Evolutionary conservation across 2,797 vertebrate species (phyloP).

Genomic region (Melanotaenia parkinsoni): DNA sequence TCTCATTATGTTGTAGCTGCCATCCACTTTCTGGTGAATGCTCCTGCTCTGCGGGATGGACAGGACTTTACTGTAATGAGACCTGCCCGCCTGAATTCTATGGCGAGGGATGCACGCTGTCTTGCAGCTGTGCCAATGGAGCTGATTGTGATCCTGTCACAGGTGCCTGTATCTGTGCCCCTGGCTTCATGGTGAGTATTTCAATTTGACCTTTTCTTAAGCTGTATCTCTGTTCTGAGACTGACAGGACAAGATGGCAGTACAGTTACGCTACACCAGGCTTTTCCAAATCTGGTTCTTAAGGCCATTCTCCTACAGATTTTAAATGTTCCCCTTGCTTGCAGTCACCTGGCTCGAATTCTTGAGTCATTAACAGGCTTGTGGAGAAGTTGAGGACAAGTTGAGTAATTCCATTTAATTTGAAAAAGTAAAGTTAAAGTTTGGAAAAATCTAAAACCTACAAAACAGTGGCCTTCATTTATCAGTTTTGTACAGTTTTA

Average conservation of each 20-base stretch:
- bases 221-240: neutral
- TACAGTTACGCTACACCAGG: constrained; percentile 6
- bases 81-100: constrained; percentile 91
- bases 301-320: neutral
- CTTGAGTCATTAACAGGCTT: neutral
- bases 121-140: constrained; percentile 91
- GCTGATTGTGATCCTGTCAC: constrained; percentile 93
- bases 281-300: neutral
- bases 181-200: constrained; percentile 90
- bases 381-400: neutral
- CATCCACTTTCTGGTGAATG: constrained; percentile 97
- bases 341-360: neutral
- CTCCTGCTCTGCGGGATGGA: constrained; percentile 93
- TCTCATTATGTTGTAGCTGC: constrained; percentile 85
- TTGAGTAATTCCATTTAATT: neutral
- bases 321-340: neutral
- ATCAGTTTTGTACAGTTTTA: neutral
- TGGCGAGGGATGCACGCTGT: constrained; percentile 88
- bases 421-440: neutral
- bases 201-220: constrained; percentile 28
- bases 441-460: neutral
- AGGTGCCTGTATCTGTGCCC: constrained; percentile 90
- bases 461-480: neutral
- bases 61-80: constrained; percentile 95
- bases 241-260: neutral